A percentile compares a stretch with the other conserved stretches of the same genome.
Conservation (phyloP, 2,888 invertebrate species). For the Nycteola revayana region DNA sequence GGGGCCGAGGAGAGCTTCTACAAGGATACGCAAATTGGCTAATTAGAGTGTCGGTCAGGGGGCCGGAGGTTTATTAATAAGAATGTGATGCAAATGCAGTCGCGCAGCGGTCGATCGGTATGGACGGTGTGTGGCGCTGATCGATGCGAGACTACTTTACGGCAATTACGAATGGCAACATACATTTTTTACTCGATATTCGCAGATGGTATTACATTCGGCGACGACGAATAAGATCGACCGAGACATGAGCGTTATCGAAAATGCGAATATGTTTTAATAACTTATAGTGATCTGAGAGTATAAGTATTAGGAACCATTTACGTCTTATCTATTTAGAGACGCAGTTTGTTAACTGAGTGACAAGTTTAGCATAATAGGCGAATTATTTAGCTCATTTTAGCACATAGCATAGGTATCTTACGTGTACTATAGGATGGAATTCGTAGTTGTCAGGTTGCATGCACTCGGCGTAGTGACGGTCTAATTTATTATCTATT, state of each 20-base stretch:
- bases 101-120: slow-evolving; percentile 24
- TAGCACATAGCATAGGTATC: too few relatives aligned
- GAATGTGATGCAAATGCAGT: slow-evolving; percentile 57
- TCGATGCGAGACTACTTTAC: slow-evolving; percentile 37
- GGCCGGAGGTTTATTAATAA: slow-evolving; percentile 51
- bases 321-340: too few relatives aligned
- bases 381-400: too few relatives aligned
- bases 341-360: too few relatives aligned
- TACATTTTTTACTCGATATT: slow-evolving; percentile 40
- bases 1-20: slow-evolving; percentile 27
- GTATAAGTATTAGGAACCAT: too few relatives aligned
- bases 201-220: slow-evolving; percentile 38
- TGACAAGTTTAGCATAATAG: too few relatives aligned
- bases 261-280: slow-evolving; percentile 4
- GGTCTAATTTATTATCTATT: too few relatives aligned
- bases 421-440: too few relatives aligned
- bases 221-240: slow-evolving; percentile 16
- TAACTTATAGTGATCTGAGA: too few relatives aligned
- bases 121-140: slow-evolving; percentile 29
- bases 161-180: slow-evolving; percentile 35
- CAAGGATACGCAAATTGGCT: slow-evolving; percentile 70
- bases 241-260: slow-evolving; percentile 1
- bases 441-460: too few relatives aligned
- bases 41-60: slow-evolving; percentile 62
- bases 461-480: too few relatives aligned